A percentile compares a stretch with the other conserved stretches of the same genome.
These are phyloP conservation scores for Lacerta bilineata DNA, from an alignment of 2,797 vertebrate genomes.

Conservation along the genomic window DNA sequence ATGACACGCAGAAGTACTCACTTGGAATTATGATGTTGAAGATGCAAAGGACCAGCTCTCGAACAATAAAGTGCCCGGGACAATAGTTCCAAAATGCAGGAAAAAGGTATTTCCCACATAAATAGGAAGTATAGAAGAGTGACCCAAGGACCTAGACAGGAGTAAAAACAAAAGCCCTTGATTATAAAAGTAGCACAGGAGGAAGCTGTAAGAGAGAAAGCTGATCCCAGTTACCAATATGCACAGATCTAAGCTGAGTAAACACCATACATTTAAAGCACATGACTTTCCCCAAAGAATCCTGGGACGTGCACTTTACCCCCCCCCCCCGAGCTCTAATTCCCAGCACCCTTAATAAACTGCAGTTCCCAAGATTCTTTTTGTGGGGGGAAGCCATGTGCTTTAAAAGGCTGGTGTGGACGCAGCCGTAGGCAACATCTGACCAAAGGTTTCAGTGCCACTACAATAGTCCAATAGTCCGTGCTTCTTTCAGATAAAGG, in stretches of 20 bases:
- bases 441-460: no score
- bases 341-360: no score
- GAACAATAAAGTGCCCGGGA: constrained; percentile 89
- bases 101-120: constrained; percentile 91
- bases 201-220: no score
- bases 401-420: no score
- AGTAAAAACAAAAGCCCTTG: constrained; percentile 40
- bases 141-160: constrained; percentile 89
- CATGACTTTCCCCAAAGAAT: no score
- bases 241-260: not conserved
- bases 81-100: constrained; percentile 91
- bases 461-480: no score
- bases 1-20: constrained; percentile 58
- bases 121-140: constrained; percentile 93
- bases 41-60: constrained; percentile 92
- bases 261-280: not conserved
- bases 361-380: no score
- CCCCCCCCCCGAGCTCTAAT: no score
- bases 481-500: not conserved
- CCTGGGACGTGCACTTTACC: not conserved
- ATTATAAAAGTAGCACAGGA: not conserved
- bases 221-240: not conserved
- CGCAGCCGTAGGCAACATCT: no score
- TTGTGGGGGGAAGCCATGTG: no score
- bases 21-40: constrained; percentile 98